Evolutionary conservation across 2,797 vertebrate species (phyloP), one percentile per base, ranked within the genome.

Genomic region (Acestrorhynchus altus): DNA sequence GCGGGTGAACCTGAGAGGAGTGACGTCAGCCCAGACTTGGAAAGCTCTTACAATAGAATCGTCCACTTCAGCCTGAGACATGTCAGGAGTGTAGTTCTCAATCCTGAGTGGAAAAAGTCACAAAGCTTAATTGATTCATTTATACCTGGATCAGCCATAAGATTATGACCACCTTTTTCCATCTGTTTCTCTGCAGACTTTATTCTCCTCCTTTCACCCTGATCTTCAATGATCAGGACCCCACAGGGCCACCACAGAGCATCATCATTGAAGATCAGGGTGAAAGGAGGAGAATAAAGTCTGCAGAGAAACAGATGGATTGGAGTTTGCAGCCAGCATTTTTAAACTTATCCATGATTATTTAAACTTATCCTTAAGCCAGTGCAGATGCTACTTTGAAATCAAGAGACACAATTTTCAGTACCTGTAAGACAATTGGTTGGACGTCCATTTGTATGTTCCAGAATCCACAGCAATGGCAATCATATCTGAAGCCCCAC

Each of bases 11-110:
- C 24, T 93, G 79, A 98, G 88, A 0, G 96, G 96, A 3, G 94
- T 95, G 52, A 98, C 95, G 56, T 85, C 86, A 72, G 96, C 95
- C 97, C 98, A 99, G 0, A 98, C 88, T 51, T 95, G 79, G 24
- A 98, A 86, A 0, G 96, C 97, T 80, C 79, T 95, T 59, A 81
- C 70, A 4, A 98, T 93, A 54, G 95, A 94, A n/a, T 89, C 79
- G 13, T 98, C 94, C 61, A 98, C 93, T 54, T 98, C 94, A 8
- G 89, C 31, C 56, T 0, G 11, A 2, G 88, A 64, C 95, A 98
- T 94, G 81, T 98, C 97, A 8, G 95, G 96, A 4, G 96, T 98
- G 83, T 96, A 92, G 89, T 96, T 98, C 81, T 90, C 68, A 72
- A 98, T 96, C 88, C 97, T 98, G 80, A 74, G 72, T 72, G 22